Percentiles rank a stretch among this genome's conserved stretches.
Evolutionary conservation across 2,888 invertebrate species (phyloP).

Genomic region (Ernsta delagoae): DNA sequence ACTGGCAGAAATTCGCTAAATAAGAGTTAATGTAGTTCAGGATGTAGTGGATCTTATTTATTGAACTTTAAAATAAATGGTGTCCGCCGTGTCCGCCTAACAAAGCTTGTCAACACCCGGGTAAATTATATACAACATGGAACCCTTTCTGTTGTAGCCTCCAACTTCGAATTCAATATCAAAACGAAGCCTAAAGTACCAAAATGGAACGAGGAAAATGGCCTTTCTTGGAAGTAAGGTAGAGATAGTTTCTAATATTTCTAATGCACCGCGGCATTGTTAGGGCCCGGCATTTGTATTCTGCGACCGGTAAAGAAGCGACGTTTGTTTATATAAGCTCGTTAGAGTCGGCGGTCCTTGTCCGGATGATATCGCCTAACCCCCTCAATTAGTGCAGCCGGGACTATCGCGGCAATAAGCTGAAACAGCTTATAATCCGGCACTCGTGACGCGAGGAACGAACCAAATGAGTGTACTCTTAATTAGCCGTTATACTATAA

Average conservation of each 20-base stretch:
- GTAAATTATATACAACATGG: background rate
- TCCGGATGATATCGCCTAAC: constrained; percentile 68
- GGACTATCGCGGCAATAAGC: constrained; percentile 65
- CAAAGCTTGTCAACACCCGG: background rate
- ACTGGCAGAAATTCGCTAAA: too few relatives aligned
- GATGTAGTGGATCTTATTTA: too few relatives aligned
- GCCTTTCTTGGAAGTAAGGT: constrained; percentile 34
- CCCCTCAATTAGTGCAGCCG: constrained; percentile 70
- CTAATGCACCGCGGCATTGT: constrained; percentile 38
- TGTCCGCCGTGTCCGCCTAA: background rate
- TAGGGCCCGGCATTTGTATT: constrained; percentile 41
- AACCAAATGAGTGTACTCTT: constrained; percentile 72
- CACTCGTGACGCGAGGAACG: constrained; percentile 71
- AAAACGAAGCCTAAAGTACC: constrained; percentile 29
- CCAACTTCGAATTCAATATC: constrained; percentile 20
- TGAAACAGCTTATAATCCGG: constrained; percentile 57
- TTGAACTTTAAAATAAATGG: background rate
- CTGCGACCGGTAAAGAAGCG: constrained; percentile 46
- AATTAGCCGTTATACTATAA: constrained; percentile 80
- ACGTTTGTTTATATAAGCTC: constrained; percentile 62
- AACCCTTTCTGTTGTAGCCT: background rate
- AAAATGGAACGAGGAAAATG: constrained; percentile 35
- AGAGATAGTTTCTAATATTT: constrained; percentile 39
- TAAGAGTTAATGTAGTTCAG: too few relatives aligned
- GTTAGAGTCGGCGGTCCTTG: constrained; percentile 61